These are phyloP conservation scores for Cercocebus atys DNA, from an alignment of 2,113 vertebrate species.

Conservation along the genomic window DNA sequence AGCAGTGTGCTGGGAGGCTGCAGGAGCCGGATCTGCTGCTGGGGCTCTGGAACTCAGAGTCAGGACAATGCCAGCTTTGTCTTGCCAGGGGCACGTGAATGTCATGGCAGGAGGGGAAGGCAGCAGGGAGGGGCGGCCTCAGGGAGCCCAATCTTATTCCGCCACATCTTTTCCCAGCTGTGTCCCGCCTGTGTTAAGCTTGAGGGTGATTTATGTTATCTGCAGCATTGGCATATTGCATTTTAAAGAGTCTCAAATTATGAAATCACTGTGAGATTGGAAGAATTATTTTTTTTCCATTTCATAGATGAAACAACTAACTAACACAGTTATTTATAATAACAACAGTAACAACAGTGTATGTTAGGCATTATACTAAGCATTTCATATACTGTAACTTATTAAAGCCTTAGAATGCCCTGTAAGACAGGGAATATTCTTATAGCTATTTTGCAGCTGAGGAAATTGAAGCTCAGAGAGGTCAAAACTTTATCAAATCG, in stretches of 20 bases:
- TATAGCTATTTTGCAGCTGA: background rate
- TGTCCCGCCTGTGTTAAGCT: background rate
- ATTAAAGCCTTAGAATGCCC: background rate
- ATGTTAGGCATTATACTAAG: background rate
- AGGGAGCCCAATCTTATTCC: accelerated
- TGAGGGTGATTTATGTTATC: background rate
- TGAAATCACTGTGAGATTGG: background rate
- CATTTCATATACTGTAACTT: background rate
- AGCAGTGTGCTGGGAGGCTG: background rate
- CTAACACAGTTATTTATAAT: background rate
- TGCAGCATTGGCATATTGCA: background rate
- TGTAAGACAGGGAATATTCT: background rate
- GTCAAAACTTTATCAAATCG: background rate
- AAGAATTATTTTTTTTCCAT: slow-evolving; percentile 14
- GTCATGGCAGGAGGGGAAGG: background rate
- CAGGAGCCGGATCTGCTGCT: background rate
- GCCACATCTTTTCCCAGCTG: background rate
- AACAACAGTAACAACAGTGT: background rate
- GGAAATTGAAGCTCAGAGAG: background rate
- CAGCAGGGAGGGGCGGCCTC: background rate
- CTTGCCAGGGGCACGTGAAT: background rate
- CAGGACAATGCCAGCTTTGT: too few species aligned
- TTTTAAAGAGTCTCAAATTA: slow-evolving; percentile 27
- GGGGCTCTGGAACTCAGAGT: background rate
- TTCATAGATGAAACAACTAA: slow-evolving; percentile 28